Evolutionary conservation across 2,797 vertebrate genomes (phyloP), one percentile per base, ranked within the genome.

Genomic region (Hoplostethus atlanticus): DNA sequence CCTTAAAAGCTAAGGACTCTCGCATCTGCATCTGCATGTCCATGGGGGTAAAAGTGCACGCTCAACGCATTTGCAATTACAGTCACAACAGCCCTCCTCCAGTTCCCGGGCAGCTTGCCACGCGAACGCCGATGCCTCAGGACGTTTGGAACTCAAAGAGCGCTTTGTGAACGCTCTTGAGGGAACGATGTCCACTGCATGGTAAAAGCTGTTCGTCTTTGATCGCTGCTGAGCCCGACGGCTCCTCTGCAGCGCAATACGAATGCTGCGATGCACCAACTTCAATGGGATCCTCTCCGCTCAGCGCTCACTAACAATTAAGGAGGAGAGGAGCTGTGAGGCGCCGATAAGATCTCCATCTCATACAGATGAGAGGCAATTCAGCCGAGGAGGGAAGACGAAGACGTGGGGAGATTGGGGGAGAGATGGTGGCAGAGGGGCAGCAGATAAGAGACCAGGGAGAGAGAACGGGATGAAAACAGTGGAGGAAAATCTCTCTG

Each of bases 301-400:
- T 74, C 47, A n/a, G 40, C 7, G 71, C 63, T 74, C 47, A n/a
- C 55, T 16, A 28, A 53, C 64, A 78, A 87, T 86, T 87, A 85
- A 76, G 52, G 21, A 55, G 54, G 64, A 63, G 15, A 77, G 68
- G 21, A 21, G 21, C 44, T 31, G 31, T 55, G 54, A 82, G 73
- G 13, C 69, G 60, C 58, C 3, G 68, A 89, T 85, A 84, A 63
- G 62, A 87, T 84, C 83, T 76, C 38, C 64, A 76, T 77, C 67
- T 81, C 58, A 57, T 12, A 61, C 48, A 10, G 48, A 60, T 47
- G 50, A 81, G 38, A 54, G 61, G 52, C 8, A 34, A 58, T 54
- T 51, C 38, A 44, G 68, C 65, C 68, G 57, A 55, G 52, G 56
- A 61, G 31, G 28, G 36, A 36, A 65, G 58, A 75, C 36, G n/a